Conservation (phyloP, 2,888 invertebrate genomes). For the Hemicrepidius hirtus region DNA sequence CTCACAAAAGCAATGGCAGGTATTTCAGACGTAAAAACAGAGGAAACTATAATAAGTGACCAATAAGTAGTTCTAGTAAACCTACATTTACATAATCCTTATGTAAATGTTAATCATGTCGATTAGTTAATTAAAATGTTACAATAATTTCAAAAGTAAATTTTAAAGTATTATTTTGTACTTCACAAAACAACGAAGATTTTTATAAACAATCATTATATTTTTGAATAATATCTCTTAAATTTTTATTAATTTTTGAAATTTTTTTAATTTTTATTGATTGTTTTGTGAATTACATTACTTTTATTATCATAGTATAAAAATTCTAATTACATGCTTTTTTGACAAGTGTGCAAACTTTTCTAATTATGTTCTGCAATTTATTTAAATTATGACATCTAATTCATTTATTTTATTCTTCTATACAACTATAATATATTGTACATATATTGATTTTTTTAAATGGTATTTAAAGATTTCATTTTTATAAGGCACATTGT, state of each 20-base stretch:
- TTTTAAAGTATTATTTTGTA: conserved; percentile 29
- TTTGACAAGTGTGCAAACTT: conserved; percentile 7
- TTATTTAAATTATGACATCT: no score
- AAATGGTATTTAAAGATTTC: no score
- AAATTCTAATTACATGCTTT: no score
- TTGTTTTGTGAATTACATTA: conserved; percentile 15
- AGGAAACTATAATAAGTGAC: conserved; percentile 77
- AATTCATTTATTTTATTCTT: no score
- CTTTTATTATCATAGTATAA: not conserved
- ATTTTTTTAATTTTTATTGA: not conserved
- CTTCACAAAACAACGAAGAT: conserved; percentile 15
- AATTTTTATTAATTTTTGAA: not conserved
- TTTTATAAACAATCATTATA: not conserved
- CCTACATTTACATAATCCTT: conserved; percentile 12
- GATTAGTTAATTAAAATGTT: conserved; percentile 8
- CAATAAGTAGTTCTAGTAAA: conserved; percentile 60
- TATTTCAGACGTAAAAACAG: conserved; percentile 82
- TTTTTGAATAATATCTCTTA: not conserved
- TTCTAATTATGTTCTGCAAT: no score
- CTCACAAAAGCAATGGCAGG: conserved; percentile 87
- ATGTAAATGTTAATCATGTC: conserved; percentile 26
- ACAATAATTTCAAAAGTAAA: not conserved
- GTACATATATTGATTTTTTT: no score
- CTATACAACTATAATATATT: no score
- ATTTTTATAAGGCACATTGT: no score